Base-by-base conservation (phyloP, 2,797 vertebrate genomes). In the Phrynocephalus vlangalii region DNA sequence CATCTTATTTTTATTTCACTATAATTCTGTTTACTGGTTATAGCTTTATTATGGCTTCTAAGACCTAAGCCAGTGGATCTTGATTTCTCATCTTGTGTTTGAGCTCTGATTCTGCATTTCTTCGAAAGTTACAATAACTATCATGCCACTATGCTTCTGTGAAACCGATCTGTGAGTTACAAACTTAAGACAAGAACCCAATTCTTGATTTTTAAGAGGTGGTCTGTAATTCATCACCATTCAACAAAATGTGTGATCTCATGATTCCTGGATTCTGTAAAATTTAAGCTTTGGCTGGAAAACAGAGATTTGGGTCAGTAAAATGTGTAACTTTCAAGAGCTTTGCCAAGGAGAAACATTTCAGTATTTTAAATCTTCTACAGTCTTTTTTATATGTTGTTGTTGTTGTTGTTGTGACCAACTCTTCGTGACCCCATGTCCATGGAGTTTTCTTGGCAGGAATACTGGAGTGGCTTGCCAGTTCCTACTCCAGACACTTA, bases 211-310 rank as follows among this genome's bases (percentile, higher is more conserved):
- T 92, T 91, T 71, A 86, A 91, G 71, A 87, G 38, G 83, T 84
- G 94, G 89, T 86, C 85, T 93, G 83, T 80, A 91, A 93, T 89
- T 91, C 89, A 91, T 92, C 90, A 89, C 67, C 73, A 91, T 88
- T 90, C 71, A 82, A 82, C 91, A 94, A 91, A 91, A 93, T 83
- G 83, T 90, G 92, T 95, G 92, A 94, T 88, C 90, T 95, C 93
- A 91, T 79, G 90, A 90, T 89, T 93, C 63, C 84, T 93, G 93
- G 72, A 95, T 91, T 91, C 33, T 92, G 89, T 92, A 91, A 93
- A 95, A 90, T 71, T 60, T 0, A 72, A 56, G 1, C 2, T 79
- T 90, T 88, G 84, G 84, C 83, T 79, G 90, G 52, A 86, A 95
- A 89, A 94, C 85, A 93, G 85, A 93, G 79, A 80, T 90, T 94